phyloP scores from a whole-genome alignment of 2,888 invertebrate genomes.

The Acanthococcus lagerstroemiae region DNA sequence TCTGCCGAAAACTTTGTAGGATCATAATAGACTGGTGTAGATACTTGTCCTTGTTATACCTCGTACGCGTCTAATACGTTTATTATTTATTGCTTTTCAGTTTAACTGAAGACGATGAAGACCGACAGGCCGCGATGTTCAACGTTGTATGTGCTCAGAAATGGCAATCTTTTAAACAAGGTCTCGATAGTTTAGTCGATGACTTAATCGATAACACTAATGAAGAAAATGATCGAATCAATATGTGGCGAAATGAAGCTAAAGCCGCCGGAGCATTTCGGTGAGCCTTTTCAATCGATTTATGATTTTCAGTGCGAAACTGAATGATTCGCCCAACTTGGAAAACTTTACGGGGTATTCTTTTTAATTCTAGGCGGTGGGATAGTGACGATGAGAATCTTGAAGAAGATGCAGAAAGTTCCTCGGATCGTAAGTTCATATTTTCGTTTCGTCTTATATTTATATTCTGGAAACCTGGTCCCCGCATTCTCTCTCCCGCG shows the following conservation, averaged over 20 bases:
- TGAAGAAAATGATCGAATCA: neutral
- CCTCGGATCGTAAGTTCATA: constrained; percentile 9
- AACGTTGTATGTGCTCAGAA: constrained; percentile 47
- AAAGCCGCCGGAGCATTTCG: too few relatives aligned
- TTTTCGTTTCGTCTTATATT: neutral
- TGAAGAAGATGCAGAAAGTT: constrained; percentile 5
- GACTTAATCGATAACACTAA: constrained; percentile 3
- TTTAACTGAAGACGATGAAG: constrained; percentile 40
- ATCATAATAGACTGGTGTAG: too few relatives aligned
- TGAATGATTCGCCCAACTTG: too few relatives aligned
- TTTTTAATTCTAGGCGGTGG: constrained; percentile 16
- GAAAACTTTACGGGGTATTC: too few relatives aligned
- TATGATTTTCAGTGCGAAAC: too few relatives aligned
- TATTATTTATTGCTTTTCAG: too few relatives aligned
- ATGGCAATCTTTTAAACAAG: constrained; percentile 20
- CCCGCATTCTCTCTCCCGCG: too few relatives aligned
- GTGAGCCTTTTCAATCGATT: too few relatives aligned
- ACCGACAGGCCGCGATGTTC: constrained; percentile 49
- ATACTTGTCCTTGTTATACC: too few relatives aligned
- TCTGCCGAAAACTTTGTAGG: too few relatives aligned
- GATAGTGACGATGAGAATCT: constrained; percentile 19
- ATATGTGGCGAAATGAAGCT: neutral
- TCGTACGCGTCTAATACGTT: too few relatives aligned
- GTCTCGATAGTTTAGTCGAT: constrained; percentile 1
- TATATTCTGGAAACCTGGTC: neutral